These are phyloP conservation scores for Oxygymnocypris stewartii DNA, from an alignment of 2,113 vertebrate genomes.

Conservation along the genomic window DNA sequence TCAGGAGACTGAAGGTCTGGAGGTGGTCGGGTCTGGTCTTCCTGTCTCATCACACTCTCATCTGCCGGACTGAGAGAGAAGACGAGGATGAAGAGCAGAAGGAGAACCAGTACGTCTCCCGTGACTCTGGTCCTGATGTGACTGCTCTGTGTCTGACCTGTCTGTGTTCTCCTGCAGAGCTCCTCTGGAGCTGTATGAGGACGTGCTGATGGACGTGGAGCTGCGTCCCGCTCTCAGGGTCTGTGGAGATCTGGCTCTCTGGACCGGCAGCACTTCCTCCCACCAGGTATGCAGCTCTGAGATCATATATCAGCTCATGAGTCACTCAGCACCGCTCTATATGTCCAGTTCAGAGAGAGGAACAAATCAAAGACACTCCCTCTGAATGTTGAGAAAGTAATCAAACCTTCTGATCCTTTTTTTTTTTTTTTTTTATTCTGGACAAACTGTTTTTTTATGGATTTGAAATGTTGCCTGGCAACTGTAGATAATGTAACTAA, in stretches of 20 bases:
- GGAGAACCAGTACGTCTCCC: slow-evolving; percentile 59
- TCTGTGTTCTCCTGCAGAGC: slow-evolving; percentile 66
- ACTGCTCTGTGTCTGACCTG: background rate
- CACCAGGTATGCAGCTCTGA: slow-evolving; percentile 27
- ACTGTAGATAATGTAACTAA: background rate
- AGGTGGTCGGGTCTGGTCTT: slow-evolving; percentile 80
- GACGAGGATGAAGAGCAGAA: slow-evolving; percentile 41
- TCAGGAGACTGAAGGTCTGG: slow-evolving; percentile 86
- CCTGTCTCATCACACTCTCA: slow-evolving; percentile 60
- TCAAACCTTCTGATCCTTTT: too few relatives aligned
- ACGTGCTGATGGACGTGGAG: slow-evolving; percentile 59
- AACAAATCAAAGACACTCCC: background rate
- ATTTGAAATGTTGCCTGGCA: background rate
- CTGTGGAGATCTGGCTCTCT: slow-evolving; percentile 82
- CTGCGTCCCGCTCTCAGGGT: slow-evolving; percentile 82
- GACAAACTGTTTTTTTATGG: background rate
- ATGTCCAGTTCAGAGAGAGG: background rate
- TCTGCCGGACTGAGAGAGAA: slow-evolving; percentile 43
- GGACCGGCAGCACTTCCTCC: slow-evolving; percentile 72
- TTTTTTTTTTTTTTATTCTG: too few relatives aligned
- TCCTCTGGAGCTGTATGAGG: slow-evolving; percentile 46
- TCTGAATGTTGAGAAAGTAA: too few relatives aligned
- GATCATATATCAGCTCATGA: slow-evolving; percentile 3
- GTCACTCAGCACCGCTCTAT: background rate
- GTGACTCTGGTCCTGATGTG: background rate